A percentile compares a stretch with the other conserved stretches of the same genome.
Evolutionary conservation across 2,888 invertebrate species (phyloP).

Genomic region (Protophormia terraenovae): DNA sequence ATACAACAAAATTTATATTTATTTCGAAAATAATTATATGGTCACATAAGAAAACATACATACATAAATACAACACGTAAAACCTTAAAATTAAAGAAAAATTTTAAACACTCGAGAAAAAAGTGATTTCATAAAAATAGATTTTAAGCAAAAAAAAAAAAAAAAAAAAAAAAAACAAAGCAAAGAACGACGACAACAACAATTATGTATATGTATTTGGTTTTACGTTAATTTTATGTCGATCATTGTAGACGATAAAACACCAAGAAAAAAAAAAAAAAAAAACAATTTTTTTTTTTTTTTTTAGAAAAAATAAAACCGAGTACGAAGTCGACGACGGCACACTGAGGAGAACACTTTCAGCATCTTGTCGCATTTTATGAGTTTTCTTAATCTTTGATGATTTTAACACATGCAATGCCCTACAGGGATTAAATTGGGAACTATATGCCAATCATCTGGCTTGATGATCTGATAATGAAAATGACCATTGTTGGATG

Average conservation of each 20-base stretch:
- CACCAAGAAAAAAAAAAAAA: conserved; percentile 13
- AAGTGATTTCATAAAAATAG: conserved; percentile 66
- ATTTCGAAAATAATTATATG: conserved; percentile 59
- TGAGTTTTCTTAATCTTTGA: background rate
- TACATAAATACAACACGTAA: conserved; percentile 9
- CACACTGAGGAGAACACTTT: conserved; percentile 49
- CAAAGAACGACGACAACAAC: background rate
- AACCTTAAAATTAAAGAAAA: conserved; percentile 50
- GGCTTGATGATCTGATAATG: too few species aligned
- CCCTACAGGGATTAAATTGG: background rate
- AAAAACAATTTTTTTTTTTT: too few species aligned
- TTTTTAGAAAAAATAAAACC: background rate
- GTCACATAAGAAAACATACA: conserved; percentile 57
- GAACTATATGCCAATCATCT: background rate
- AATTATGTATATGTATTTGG: conserved; percentile 48
- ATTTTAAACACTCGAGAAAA: conserved; percentile 66
- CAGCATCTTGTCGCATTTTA: conserved; percentile 54
- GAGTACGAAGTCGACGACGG: background rate
- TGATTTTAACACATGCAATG: background rate
- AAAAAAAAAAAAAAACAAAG: conserved; percentile 74
- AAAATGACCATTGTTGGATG: too few species aligned
- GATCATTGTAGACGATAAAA: conserved; percentile 58
- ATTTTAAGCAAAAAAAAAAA: conserved; percentile 62
- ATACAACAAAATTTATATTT: background rate
- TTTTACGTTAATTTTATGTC: conserved; percentile 64